A percentile compares a stretch with the other conserved stretches of the same genome.
These are phyloP conservation scores for Acronicta alni DNA, from an alignment of 2,888 invertebrate genomes.

Conservation along the genomic window DNA sequence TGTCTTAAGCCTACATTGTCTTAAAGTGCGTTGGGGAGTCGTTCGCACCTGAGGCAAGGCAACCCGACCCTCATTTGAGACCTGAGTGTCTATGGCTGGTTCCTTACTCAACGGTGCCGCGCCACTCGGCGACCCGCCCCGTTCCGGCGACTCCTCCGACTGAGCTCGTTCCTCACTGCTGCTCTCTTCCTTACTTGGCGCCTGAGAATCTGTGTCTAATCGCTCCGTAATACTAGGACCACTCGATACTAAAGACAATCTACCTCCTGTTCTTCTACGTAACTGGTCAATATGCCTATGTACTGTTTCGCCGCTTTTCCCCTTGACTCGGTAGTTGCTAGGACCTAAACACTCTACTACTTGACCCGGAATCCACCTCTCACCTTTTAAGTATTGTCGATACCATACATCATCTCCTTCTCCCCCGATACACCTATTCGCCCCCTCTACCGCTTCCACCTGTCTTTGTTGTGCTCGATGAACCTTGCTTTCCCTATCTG, in stretches of 20 bases:
- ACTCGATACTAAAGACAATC: background rate
- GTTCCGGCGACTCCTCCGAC: background rate
- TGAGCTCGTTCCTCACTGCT: background rate
- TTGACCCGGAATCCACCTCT: background rate
- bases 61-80: background rate
- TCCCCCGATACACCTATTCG: background rate
- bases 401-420: constrained; percentile 1
- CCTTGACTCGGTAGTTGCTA: background rate
- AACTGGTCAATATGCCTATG: constrained; percentile 1
- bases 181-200: background rate
- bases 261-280: background rate
- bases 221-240: background rate
- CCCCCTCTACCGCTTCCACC: background rate
- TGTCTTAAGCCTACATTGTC: background rate
- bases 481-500: background rate
- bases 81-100: background rate
- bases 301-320: background rate
- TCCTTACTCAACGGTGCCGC: background rate
- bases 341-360: background rate
- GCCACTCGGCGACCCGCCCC: background rate
- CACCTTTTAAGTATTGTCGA: constrained; percentile 1
- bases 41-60: background rate
- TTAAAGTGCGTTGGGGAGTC: background rate
- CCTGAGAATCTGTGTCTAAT: background rate
- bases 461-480: background rate